Evolutionary conservation across 2,113 vertebrate genomes (phyloP), one percentile per base, ranked within the genome.

Genomic region (Oryzias curvinotus): DNA sequence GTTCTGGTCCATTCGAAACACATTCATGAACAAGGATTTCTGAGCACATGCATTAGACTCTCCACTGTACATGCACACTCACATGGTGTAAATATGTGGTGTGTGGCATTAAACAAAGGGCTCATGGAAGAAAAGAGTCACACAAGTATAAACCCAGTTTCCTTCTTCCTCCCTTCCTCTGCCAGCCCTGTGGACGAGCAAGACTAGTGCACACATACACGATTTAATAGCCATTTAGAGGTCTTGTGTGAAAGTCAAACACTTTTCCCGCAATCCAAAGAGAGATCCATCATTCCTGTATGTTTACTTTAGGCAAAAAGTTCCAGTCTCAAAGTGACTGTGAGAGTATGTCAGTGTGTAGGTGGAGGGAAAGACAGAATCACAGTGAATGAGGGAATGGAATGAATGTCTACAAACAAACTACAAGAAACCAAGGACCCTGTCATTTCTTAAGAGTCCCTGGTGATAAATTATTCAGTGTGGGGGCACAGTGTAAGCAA

Each of bases 181-280:
- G 19, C 66, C 49, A 30, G 45, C 62, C 36, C 23, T 71, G 52
- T 58, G 61, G 63, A 81, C 73, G 65, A 72, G 58, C 68, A 57
- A 67, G 64, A 70, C 60, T 54, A 74, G 62, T 77, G 82, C 74
- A 81, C 79, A 87, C 87, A 78, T 76, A 52, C 46, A 62, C 71
- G 51, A 67, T 89, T 91, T 91, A 91, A 91, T 85, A 84, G 86
- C 75, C 81, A 64, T 87, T 92, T 91, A 84, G 90, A 90, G 81
- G 77, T 62, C 67, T 89, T 88, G 90, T 92, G 91, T 91, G 90
- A 91, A 93, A 91, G 82, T 91, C 84, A 92, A 92, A 91, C 87
- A 92, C 84, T 85, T 89, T 89, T 90, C 86, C 86, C 85, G 88
- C 89, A 91, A 87, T 80, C 83, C 77, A 57, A 77, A 65, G 74